Conservation (phyloP, 2,888 invertebrate species). For the Microchrysa polita region DNA sequence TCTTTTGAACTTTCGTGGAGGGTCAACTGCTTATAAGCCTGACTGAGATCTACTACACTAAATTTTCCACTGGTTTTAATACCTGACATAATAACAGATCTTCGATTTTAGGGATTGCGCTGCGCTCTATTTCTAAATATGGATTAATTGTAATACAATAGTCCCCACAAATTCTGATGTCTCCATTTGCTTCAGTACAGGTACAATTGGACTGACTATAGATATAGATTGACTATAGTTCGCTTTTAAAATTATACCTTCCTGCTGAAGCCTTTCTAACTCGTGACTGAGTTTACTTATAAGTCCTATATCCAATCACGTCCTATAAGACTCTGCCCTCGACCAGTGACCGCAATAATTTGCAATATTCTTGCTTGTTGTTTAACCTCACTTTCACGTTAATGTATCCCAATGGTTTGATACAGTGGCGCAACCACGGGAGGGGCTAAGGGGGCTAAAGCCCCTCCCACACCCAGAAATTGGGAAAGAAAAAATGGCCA, state of each 20-base stretch:
- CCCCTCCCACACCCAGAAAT: no score
- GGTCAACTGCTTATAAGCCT: conserved; percentile 16
- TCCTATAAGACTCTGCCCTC: no score
- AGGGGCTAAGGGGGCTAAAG: no score
- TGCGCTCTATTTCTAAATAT: conserved; percentile 28
- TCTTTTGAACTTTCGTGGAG: conserved; percentile 49
- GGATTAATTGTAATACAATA: conserved; percentile 47
- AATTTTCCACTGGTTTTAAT: conserved; percentile 31
- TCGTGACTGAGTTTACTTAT: no score
- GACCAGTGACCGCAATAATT: no score
- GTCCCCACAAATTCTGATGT: conserved; percentile 51
- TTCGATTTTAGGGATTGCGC: conserved; percentile 41
- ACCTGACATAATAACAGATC: conserved; percentile 31
- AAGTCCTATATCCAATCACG: no score
- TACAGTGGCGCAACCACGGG: no score
- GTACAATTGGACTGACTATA: conserved; percentile 59
- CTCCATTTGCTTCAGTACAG: conserved; percentile 57
- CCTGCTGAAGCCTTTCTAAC: no score
- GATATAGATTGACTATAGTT: conserved; percentile 51
- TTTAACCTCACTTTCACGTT: no score
- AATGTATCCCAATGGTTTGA: no score
- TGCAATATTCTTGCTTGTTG: no score
- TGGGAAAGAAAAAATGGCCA: no score
- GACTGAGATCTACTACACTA: conserved; percentile 18
- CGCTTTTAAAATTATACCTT: conserved; percentile 19